Evolutionary conservation across 1,140 invertebrate genomes (phyloP), one percentile per base, ranked within the genome.

Genomic region (Aphelinus certus): DNA sequence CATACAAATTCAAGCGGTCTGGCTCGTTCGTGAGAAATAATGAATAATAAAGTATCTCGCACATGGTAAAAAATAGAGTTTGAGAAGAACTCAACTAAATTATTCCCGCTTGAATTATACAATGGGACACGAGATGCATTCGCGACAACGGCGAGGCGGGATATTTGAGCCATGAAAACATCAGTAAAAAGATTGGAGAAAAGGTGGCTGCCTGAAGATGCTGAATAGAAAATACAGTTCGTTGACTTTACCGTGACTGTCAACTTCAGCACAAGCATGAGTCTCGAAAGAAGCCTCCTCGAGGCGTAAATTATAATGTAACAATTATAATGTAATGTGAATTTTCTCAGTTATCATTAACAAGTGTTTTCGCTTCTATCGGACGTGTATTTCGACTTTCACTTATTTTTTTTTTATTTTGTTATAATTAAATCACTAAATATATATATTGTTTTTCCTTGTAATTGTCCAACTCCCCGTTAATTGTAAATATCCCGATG

Each of bases 71-170:
- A 70, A 61, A 70, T 70, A 5, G 10, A 70, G 46, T 58, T 58
- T 69, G 49, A 71, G 42, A 63, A 62, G 9, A 9, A 71, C 1
- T 3, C 3, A 9, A 3, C 43, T 71, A 71, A 71, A 63, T 71
- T 71, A 71, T 71, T 71, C 48, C 46, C 10, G 43, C 60, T 63
- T 71, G 5, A 53, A 51, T 57, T 10, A 57, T 7, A 57, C 56
- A 57, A 10, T 43, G 58, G n/a, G 42, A 43, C 2, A 43, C n/a
- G 42, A 61, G 42, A 26, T 26, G 26, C 26, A 26, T 43, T 61
- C 58, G 9, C n/a, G n/a, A 61, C 58, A 45, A n/a, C 62, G 45
- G n/a, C 7, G 10, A 7, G 2, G 10, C 47, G n/a, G 49, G 48
- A 71, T 71, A 47, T 5, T 56, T 10, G 49, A 62, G 5, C 60